Evolutionary conservation across 2,797 vertebrate genomes (phyloP).

Genomic region (Hypotaenidia okinawae): DNA sequence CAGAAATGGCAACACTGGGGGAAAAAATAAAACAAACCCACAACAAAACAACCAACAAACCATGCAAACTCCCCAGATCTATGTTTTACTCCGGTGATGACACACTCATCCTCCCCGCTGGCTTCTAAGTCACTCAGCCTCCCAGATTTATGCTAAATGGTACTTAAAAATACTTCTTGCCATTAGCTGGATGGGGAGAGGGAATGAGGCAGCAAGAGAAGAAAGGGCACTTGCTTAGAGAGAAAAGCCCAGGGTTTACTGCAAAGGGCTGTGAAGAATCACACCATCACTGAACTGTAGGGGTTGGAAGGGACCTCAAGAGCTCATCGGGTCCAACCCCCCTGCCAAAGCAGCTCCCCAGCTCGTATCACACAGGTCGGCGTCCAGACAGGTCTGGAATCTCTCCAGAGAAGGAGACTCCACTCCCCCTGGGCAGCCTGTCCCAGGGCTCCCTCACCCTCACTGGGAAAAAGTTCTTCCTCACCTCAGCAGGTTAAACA

Average conservation of each 20-base stretch:
- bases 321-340: too few relatives aligned
- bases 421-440: too few relatives aligned
- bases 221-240: not conserved
- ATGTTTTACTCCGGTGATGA: constrained; percentile 41
- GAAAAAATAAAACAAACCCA: not conserved
- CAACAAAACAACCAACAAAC: too few relatives aligned
- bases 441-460: too few relatives aligned
- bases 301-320: too few relatives aligned
- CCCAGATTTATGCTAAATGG: not conserved
- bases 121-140: constrained; percentile 28
- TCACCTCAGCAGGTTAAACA: not conserved
- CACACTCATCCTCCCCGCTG: constrained; percentile 52
- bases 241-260: not conserved
- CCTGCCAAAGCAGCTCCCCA: too few relatives aligned
- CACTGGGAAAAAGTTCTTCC: too few relatives aligned
- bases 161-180: constrained; percentile 22
- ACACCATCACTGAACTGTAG: too few relatives aligned
- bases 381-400: too few relatives aligned
- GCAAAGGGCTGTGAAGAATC: not conserved
- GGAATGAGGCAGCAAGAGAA: not conserved
- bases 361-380: too few relatives aligned
- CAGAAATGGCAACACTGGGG: constrained; percentile 11
- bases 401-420: too few relatives aligned
- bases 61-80: not conserved
- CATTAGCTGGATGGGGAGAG: not conserved